These are phyloP conservation scores for Triops cancriformis DNA, from an alignment of 1,140 invertebrate genomes.

Conservation along the genomic window DNA sequence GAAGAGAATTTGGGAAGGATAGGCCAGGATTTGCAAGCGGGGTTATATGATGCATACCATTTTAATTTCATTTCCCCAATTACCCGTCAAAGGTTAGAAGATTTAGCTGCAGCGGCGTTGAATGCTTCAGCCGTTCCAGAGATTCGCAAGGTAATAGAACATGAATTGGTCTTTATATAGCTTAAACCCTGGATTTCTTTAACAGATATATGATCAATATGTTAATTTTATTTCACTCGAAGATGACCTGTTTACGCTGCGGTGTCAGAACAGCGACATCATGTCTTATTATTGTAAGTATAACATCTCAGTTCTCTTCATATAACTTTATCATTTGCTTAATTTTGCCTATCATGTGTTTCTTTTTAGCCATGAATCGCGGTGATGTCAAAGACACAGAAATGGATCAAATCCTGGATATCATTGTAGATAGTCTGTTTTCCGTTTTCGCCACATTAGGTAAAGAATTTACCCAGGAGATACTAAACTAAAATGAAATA, in stretches of 20 bases:
- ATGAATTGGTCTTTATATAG: not conserved
- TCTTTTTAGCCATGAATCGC: conserved; percentile 76
- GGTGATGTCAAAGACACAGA: conserved; percentile 91
- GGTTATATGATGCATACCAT: conserved; percentile 90
- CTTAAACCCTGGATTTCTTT: conserved; percentile 30
- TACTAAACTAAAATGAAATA: conserved; percentile 26
- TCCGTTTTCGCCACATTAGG: conserved; percentile 93
- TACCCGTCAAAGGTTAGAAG: conserved; percentile 86
- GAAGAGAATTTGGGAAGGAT: conserved; percentile 95
- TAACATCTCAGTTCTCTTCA: conserved; percentile 26
- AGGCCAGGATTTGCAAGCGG: conserved; percentile 71
- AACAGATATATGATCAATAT: conserved; percentile 87
- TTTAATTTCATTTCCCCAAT: conserved; percentile 98
- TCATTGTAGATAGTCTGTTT: conserved; percentile 91
- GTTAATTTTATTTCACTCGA: conserved; percentile 97
- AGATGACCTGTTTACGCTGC: conserved; percentile 92
- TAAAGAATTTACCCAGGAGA: conserved; percentile 32
- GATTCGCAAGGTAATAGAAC: conserved; percentile 68
- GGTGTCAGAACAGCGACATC: conserved; percentile 79
- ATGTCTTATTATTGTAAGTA: conserved; percentile 83
- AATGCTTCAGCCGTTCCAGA: conserved; percentile 76
- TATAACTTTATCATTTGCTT: conserved; percentile 19
- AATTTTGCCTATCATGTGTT: conserved; percentile 19
- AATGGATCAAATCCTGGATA: conserved; percentile 90
- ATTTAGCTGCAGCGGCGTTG: conserved; percentile 83